Conservation (phyloP, 2,113 vertebrate species). For the Cacatua alba region DNA sequence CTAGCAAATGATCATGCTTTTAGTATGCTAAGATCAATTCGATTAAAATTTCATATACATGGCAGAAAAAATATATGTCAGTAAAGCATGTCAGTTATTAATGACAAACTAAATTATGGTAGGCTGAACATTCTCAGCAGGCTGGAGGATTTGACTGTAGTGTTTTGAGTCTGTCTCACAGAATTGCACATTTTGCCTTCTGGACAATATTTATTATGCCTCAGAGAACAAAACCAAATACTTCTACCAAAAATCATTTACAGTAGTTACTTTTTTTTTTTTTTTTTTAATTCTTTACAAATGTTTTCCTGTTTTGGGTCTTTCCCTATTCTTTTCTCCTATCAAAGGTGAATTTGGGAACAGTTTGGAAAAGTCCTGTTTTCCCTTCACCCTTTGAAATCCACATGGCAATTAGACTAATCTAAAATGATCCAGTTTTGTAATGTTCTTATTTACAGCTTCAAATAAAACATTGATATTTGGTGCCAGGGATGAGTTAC, state of each 20-base stretch:
- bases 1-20: background rate
- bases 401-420: background rate
- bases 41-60: constrained; percentile 12
- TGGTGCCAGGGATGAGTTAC: background rate
- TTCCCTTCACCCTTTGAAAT: background rate
- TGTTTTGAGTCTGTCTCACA: constrained; percentile 10
- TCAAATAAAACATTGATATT: background rate
- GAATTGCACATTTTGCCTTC: constrained; percentile 11
- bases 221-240: background rate
- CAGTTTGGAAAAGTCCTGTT: background rate
- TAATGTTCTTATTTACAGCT: background rate
- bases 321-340: background rate
- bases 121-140: constrained; percentile 10
- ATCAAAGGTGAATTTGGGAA: background rate
- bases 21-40: background rate
- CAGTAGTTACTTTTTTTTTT: background rate
- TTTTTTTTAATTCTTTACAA: background rate
- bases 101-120: constrained; percentile 9
- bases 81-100: background rate
- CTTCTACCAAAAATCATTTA: background rate
- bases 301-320: background rate
- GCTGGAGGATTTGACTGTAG: background rate
- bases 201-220: constrained; percentile 7
- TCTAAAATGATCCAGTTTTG: background rate
- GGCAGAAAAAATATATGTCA: background rate